These are phyloP conservation scores for Rissa tridactyla DNA, from an alignment of 2,113 vertebrate genomes.

Conservation along the genomic window DNA sequence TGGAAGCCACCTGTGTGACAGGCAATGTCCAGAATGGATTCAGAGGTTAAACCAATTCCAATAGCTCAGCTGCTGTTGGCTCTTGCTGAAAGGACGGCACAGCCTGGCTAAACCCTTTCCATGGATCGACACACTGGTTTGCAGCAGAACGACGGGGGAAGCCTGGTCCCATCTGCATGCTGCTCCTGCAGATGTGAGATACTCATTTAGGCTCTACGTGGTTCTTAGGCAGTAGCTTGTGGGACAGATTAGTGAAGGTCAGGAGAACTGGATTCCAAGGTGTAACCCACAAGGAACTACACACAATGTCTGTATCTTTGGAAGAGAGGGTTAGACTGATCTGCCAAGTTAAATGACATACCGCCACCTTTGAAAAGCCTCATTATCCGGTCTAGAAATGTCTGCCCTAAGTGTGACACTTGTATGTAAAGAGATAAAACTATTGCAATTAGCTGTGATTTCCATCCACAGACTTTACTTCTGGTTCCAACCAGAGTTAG, in stretches of 20 bases:
- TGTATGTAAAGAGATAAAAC: neutral
- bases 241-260: neutral
- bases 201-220: rapidly evolving
- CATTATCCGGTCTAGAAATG: neutral
- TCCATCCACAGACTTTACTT: neutral
- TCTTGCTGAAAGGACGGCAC: neutral
- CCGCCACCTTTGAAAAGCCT: neutral
- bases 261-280: neutral
- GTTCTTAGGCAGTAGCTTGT: neutral
- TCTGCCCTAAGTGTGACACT: neutral
- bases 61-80: neutral
- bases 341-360: neutral
- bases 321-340: neutral
- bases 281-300: neutral
- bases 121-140: rapidly evolving
- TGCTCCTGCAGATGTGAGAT: neutral
- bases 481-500: neutral
- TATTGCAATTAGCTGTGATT: neutral
- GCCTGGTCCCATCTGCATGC: neutral
- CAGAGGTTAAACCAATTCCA: neutral
- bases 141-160: neutral
- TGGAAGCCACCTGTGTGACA: neutral
- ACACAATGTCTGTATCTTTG: neutral
- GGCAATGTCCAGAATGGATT: neutral
- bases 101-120: neutral